phyloP scores from a whole-genome alignment of 2,113 vertebrate genomes.

The Crotalus viridis region DNA sequence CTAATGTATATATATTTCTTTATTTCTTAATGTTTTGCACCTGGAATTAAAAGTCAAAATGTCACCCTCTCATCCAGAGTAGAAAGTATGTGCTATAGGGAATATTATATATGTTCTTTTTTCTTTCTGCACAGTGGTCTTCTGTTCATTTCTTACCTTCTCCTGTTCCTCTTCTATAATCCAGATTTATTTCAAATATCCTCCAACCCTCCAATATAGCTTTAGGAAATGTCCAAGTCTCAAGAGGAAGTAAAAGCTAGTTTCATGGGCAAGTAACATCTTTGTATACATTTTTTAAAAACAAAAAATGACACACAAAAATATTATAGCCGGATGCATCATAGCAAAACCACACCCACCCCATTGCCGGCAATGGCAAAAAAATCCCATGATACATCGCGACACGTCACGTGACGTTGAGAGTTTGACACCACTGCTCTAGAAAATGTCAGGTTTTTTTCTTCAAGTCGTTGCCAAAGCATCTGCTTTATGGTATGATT shows the following conservation, averaged over 20 bases:
- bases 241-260: not conserved
- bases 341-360: too few species aligned
- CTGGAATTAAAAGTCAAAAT: not conserved
- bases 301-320: not conserved
- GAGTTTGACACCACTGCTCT: too few species aligned
- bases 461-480: too few species aligned
- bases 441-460: too few species aligned
- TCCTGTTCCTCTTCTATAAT: not conserved
- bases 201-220: not conserved
- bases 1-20: not conserved
- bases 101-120: not conserved
- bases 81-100: not conserved
- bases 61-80: not conserved
- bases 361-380: too few species aligned
- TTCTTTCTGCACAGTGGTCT: not conserved
- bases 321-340: too few species aligned
- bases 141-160: not conserved
- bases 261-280: not conserved
- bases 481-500: too few species aligned
- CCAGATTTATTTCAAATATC: not conserved
- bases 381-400: too few species aligned
- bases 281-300: not conserved
- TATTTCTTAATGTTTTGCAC: not conserved
- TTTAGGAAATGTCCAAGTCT: not conserved
- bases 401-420: too few species aligned